Base-by-base conservation (phyloP, 2,797 vertebrate species). In the Pelobates cultripes region DNA sequence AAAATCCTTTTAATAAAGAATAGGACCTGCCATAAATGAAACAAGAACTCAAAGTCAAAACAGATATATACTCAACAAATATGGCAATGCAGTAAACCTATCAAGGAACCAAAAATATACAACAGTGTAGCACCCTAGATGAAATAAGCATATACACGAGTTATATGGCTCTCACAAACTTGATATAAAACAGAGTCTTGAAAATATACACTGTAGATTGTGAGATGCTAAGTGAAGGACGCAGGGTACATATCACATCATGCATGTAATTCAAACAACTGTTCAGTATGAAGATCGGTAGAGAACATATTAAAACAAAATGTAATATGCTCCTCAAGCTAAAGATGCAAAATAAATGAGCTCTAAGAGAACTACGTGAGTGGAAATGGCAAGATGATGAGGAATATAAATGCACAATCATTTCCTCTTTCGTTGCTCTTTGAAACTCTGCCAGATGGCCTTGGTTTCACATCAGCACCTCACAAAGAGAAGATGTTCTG, bases 331-430 rank as follows among this genome's bases (percentile, higher is more conserved):
- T 70, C 68, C 68, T 44, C 10, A 41, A 55, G 67, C 76, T 61
- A 70, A 78, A 70, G 53, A 60, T 60, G 55, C n/a, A 70, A 70
- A 70, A 70, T 45, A 70, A 61, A 70, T 78, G 76, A 78, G 63
- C 66, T 69, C 47, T 17, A 78, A 13, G 76, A 63, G 28, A 5
- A 41, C 47, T 3, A 51, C 5, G 3, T 51, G 47, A 5, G 47
- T 10, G 60, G n/a, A 61, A 70, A 61, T 53, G 57, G 41, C 47
- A 51, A 51, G 47, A 51, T 51, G 47, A 51, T 51, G 47, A 51
- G 10, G 47, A 51, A 51, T 68, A 55, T 55, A 60, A 70, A 69
- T 70, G 41, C 51, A 77, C 45, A 53, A 68, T 77, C 44, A 51
- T 77, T 77, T 51, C 40, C 41, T 41, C 14, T 44, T 61, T 70